Percentiles rank a stretch among this genome's conserved stretches.
Conservation (phyloP, 37 sponge, comb jelly and placozoan species). For the Chondrilla cf. caribensis region DNA sequence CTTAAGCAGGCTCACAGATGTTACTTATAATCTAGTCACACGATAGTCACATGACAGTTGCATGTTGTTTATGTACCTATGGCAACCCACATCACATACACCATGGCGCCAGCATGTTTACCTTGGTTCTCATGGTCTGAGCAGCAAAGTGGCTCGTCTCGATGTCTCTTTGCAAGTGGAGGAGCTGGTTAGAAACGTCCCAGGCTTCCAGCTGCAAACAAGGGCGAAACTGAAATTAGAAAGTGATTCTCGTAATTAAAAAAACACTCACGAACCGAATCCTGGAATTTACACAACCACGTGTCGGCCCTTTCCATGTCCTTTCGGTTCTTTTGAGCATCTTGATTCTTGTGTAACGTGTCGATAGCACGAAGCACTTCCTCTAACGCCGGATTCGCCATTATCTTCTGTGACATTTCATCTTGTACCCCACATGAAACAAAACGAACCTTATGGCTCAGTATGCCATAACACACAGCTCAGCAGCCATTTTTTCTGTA, state of each 20-base stretch:
- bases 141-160: constrained; percentile 82
- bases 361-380: constrained; percentile 57
- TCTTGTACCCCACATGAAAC: no score
- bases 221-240: not conserved
- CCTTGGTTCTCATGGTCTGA: constrained; percentile 86
- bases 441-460: no score
- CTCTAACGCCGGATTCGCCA: constrained; percentile 71
- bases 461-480: no score
- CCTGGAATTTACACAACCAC: constrained; percentile 63
- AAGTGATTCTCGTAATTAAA: not conserved
- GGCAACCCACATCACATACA: no score
- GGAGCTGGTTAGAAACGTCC: constrained; percentile 79
- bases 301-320: constrained; percentile 52
- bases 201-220: constrained; percentile 73
- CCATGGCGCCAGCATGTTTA: not conserved
- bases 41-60: no score
- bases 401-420: constrained; percentile 10
- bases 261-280: constrained; percentile 39
- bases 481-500: no score
- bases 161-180: constrained; percentile 55
- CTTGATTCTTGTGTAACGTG: constrained; percentile 32
- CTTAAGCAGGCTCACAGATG: no score
- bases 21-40: no score
- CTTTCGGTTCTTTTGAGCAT: constrained; percentile 7
- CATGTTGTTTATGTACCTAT: no score